Evolutionary conservation across 1,140 invertebrate genomes (phyloP).

Genomic region (Lordiphosa clarofinis): DNA sequence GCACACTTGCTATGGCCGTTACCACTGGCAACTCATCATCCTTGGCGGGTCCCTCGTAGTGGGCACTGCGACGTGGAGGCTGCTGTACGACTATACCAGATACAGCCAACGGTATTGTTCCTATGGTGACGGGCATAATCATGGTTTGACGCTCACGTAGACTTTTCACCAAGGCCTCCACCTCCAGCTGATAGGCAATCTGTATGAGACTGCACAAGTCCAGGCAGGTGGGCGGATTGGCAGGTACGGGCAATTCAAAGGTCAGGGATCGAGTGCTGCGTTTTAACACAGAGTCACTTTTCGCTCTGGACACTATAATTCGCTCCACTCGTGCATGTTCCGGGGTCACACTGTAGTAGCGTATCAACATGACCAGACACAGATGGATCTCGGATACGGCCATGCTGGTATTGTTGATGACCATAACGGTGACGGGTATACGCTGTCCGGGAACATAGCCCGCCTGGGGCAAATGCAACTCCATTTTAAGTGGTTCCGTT

Average conservation of each 20-base stretch:
- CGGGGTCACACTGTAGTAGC: constrained; percentile 80
- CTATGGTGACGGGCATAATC: constrained; percentile 81
- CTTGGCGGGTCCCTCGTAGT: constrained; percentile 32
- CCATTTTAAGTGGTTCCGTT: constrained; percentile 67
- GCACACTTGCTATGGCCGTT: constrained; percentile 28
- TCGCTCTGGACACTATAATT: constrained; percentile 81
- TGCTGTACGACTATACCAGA: constrained; percentile 59
- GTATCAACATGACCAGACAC: constrained; percentile 80
- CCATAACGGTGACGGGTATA: constrained; percentile 57
- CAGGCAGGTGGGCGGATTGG: constrained; percentile 85
- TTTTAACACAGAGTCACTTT: constrained; percentile 80
- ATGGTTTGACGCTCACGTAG: constrained; percentile 80
- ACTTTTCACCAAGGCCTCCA: constrained; percentile 79
- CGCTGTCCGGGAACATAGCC: constrained; percentile 72
- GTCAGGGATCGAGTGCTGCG: constrained; percentile 53
- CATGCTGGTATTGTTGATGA: constrained; percentile 80
- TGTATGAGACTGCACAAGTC: constrained; percentile 84
- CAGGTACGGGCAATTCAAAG: constrained; percentile 82
- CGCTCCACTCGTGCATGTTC: constrained; percentile 82
- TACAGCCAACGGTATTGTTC: constrained; percentile 80
- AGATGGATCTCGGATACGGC: constrained; percentile 80
- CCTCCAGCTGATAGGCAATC: constrained; percentile 85
- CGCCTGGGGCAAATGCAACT: constrained; percentile 64
- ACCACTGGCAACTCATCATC: constrained; percentile 47
- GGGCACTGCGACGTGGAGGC: constrained; percentile 53